A percentile compares a stretch with the other conserved stretches of the same genome.
These are phyloP conservation scores for Nomada fabriciana DNA, from an alignment of 2,888 invertebrate genomes.

Conservation along the genomic window DNA sequence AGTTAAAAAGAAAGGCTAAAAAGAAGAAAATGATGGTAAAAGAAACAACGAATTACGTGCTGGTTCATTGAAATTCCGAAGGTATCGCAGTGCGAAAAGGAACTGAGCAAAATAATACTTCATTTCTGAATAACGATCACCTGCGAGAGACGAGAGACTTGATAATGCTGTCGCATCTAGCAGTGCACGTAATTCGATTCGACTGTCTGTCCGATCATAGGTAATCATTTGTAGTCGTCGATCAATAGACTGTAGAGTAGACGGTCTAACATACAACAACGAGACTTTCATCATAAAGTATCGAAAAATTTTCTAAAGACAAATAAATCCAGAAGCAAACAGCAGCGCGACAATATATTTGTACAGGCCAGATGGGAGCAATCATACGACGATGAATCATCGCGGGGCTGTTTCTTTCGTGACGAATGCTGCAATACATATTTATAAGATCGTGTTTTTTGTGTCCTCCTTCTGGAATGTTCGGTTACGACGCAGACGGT, in stretches of 20 bases:
- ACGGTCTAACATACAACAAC: not conserved
- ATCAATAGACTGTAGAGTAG: not conserved
- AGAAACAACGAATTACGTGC: not conserved
- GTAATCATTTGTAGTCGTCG: not conserved
- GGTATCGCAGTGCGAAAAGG: constrained; percentile 9
- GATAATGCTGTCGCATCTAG: not conserved
- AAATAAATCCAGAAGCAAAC: not conserved
- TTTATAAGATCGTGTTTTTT: constrained; percentile 15
- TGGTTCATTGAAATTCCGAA: no score
- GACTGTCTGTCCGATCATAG: not conserved
- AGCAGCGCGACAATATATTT: not conserved
- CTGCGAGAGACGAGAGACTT: not conserved
- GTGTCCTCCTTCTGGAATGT: not conserved
- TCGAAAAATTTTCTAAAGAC: not conserved
- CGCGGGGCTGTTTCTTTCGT: not conserved
- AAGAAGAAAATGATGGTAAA: not conserved
- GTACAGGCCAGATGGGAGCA: not conserved
- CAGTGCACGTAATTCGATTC: no score
- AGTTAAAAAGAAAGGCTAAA: not conserved
- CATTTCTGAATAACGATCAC: constrained; percentile 3
- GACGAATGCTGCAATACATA: constrained; percentile 6
- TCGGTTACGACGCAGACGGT: constrained; percentile 6
- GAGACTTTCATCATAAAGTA: not conserved
- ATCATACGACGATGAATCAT: constrained; percentile 14
- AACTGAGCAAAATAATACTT: constrained; percentile 5